Conservation (phyloP, 2,797 vertebrate species). For the Danio albolineatus region DNA sequence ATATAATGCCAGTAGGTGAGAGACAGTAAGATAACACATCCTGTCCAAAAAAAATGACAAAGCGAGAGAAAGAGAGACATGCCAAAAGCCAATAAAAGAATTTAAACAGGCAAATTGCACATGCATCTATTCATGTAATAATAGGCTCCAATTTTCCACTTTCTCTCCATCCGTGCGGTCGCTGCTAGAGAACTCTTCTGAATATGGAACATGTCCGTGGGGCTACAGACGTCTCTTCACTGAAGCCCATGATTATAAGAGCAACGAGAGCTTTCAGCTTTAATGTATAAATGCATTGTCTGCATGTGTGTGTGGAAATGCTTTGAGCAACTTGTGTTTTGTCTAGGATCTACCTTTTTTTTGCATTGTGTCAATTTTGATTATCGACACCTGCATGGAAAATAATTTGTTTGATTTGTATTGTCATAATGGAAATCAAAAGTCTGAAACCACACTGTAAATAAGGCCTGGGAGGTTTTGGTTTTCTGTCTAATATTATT, state of each 20-base stretch:
- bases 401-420: background rate
- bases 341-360: conserved; percentile 4
- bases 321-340: conserved; percentile 7
- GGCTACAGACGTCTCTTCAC: conserved; percentile 73
- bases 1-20: conserved; percentile 15
- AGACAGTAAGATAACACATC: background rate
- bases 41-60: conserved; percentile 32
- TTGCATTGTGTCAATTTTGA: background rate
- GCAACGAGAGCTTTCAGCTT: conserved; percentile 67
- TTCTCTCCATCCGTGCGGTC: conserved; percentile 18
- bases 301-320: background rate
- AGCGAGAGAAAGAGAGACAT: background rate
- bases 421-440: background rate
- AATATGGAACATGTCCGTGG: conserved; percentile 76
- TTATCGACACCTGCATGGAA: background rate
- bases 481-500: too few species aligned
- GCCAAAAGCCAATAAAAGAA: background rate
- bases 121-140: conserved; percentile 52
- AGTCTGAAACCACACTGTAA: background rate
- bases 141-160: conserved; percentile 39
- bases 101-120: conserved; percentile 25
- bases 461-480: background rate
- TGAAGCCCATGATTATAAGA: conserved; percentile 75
- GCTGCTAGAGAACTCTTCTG: conserved; percentile 63
- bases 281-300: conserved; percentile 54